Evolutionary conservation across 1,140 invertebrate genomes (phyloP).

Genomic region (Procambarus virginalis): DNA sequence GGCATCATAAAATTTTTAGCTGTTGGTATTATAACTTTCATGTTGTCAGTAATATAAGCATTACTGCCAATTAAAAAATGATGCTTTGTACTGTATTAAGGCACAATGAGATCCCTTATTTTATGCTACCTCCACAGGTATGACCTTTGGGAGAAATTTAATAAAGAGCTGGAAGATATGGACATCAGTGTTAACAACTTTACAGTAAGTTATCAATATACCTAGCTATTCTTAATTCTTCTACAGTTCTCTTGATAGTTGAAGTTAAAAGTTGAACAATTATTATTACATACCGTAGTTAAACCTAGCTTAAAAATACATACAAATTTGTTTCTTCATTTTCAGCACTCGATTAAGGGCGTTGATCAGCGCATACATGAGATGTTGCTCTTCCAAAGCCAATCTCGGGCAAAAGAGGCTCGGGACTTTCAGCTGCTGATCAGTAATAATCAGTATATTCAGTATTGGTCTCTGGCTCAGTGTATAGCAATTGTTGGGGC

Average conservation of each 20-base stretch:
- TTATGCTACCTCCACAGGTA: conserved; percentile 77
- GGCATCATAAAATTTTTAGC: too few relatives aligned
- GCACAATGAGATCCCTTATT: too few relatives aligned
- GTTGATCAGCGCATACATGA: conserved; percentile 90
- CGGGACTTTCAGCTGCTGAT: conserved; percentile 87
- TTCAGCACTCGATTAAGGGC: conserved; percentile 81
- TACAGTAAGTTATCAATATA: conserved; percentile 76
- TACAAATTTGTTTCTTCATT: neutral
- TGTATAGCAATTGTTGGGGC: conserved; percentile 87
- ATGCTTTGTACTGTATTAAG: too few relatives aligned
- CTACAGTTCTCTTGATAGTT: neutral
- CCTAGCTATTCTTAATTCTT: too few relatives aligned
- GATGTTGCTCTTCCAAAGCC: conserved; percentile 88
- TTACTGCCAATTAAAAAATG: too few relatives aligned
- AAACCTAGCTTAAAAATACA: neutral
- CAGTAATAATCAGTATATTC: conserved; percentile 90
- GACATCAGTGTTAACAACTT: conserved; percentile 93
- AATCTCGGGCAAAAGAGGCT: conserved; percentile 84
- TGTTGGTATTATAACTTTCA: too few relatives aligned
- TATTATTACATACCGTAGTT: neutral
- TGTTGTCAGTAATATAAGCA: too few relatives aligned
- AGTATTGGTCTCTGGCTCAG: conserved; percentile 90
- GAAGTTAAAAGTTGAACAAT: neutral
- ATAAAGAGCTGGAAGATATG: conserved; percentile 90
- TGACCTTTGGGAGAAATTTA: conserved; percentile 94